Conservation (phyloP, 2,113 vertebrate species). For the Burhinus bistriatus region DNA sequence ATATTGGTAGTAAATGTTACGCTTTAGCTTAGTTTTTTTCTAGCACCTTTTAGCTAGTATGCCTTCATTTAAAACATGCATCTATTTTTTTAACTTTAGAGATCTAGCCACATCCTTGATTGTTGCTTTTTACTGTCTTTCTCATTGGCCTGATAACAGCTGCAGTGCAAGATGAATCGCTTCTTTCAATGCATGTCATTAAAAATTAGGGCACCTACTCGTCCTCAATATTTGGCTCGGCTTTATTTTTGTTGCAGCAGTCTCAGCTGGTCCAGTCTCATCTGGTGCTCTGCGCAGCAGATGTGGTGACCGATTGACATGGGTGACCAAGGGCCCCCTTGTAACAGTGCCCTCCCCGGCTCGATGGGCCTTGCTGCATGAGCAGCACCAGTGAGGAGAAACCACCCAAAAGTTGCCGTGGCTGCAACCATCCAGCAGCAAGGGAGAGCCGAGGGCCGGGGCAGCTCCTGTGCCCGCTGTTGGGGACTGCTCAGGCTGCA, state of each 20-base stretch:
- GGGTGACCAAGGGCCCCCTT: fast-evolving
- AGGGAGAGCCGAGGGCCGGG: background rate
- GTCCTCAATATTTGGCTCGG: background rate
- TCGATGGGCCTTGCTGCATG: fast-evolving
- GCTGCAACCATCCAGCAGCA: fast-evolving
- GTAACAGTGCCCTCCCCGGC: background rate
- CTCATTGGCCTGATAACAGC: background rate
- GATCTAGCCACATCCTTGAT: background rate
- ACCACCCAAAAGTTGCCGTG: background rate
- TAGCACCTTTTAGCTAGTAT: background rate
- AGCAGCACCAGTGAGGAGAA: background rate
- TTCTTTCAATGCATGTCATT: background rate
- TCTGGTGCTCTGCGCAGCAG: background rate
- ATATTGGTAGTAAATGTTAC: background rate
- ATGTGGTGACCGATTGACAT: background rate
- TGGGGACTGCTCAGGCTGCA: background rate
- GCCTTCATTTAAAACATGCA: background rate
- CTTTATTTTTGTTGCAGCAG: background rate
- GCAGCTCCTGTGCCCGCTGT: background rate
- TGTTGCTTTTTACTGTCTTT: background rate
- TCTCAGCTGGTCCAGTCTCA: background rate
- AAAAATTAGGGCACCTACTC: background rate
- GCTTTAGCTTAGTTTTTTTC: background rate
- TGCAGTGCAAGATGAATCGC: background rate
- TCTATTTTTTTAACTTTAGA: background rate